A percentile compares a stretch with the other conserved stretches of the same genome.
These are phyloP conservation scores for Machimus atricapillus DNA, from an alignment of 2,888 invertebrate genomes.

Conservation along the genomic window DNA sequence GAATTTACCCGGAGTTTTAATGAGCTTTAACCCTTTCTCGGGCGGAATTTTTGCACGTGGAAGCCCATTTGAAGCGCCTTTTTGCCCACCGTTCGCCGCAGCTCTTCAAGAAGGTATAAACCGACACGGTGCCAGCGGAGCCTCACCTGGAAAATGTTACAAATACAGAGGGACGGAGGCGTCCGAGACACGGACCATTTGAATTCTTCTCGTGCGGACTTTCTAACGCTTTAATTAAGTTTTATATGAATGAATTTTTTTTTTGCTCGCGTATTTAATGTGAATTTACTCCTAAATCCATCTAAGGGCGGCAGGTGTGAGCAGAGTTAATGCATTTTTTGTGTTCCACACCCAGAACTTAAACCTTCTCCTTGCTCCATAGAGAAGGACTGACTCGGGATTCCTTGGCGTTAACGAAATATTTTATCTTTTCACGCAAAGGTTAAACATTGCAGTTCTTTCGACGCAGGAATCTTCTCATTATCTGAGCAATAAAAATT, in stretches of 20 bases:
- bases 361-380: no score
- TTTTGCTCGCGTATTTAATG: not conserved
- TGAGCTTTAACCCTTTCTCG: conserved; percentile 3
- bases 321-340: not conserved
- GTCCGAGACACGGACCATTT: not conserved
- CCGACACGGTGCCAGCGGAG: not conserved
- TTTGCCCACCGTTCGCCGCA: not conserved
- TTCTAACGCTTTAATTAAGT: conserved; percentile 4
- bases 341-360: not conserved
- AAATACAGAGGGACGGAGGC: not conserved
- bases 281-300: not conserved
- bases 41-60: conserved; percentile 12
- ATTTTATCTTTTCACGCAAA: not conserved
- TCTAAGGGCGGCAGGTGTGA: not conserved
- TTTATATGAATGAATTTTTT: not conserved
- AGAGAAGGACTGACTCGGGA: not conserved
- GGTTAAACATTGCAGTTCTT: not conserved
- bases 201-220: not conserved
- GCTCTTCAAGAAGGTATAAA: not conserved
- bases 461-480: not conserved
- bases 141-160: not conserved
- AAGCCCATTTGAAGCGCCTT: not conserved
- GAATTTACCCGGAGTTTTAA: conserved; percentile 14
- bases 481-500: not conserved
- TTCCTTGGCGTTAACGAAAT: not conserved